Evolutionary conservation across 2,113 vertebrate genomes (phyloP).

Genomic region (Gallinago jamesoni): DNA sequence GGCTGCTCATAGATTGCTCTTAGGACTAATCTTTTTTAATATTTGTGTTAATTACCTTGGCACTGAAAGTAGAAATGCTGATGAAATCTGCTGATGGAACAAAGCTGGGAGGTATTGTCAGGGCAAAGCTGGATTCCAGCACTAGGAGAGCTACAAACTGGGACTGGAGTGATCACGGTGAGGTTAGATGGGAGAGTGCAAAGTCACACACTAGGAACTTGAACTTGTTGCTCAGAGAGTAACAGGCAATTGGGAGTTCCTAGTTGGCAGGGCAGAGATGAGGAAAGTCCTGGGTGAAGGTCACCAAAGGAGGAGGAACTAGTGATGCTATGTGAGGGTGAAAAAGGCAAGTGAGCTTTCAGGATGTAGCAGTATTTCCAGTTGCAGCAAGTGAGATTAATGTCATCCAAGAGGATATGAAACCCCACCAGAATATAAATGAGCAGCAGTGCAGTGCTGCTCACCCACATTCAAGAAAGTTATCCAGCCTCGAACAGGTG

Average conservation of each 20-base stretch:
- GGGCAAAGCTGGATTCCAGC: neutral
- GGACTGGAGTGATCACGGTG: neutral
- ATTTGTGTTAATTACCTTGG: slow-evolving; percentile 55
- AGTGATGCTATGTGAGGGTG: rapidly evolving
- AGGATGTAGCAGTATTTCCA: neutral
- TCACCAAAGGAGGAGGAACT: neutral
- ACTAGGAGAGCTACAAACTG: neutral
- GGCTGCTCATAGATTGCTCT: slow-evolving; percentile 1
- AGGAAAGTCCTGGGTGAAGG: neutral
- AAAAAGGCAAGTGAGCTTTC: neutral
- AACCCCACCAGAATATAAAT: neutral
- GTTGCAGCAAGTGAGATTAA: neutral
- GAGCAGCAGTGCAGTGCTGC: neutral
- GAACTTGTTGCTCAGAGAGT: neutral
- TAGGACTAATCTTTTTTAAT: slow-evolving; percentile 1
- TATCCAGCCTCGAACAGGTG: slow-evolving; percentile 20
- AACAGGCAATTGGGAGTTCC: neutral
- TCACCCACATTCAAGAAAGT: neutral
- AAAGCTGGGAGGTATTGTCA: neutral
- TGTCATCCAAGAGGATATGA: neutral
- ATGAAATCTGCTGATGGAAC: slow-evolving; percentile 9
- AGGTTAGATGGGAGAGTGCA: neutral
- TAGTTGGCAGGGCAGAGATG: neutral
- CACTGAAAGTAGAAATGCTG: neutral
- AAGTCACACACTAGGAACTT: neutral